Conservation (phyloP, 2,888 invertebrate genomes). For the Tinea trinotella region DNA sequence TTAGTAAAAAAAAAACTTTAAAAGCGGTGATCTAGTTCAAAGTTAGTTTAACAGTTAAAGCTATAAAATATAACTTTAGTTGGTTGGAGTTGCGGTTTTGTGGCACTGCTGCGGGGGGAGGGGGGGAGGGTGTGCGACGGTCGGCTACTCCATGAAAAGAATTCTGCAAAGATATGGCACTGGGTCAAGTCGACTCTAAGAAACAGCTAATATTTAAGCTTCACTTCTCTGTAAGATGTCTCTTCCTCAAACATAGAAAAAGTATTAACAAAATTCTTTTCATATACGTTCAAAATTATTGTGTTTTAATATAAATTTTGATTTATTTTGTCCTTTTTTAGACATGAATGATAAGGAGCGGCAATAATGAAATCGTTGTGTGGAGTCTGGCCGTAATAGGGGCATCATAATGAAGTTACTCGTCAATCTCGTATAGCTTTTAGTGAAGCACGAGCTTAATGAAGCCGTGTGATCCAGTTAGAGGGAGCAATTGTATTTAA, state of each 20-base stretch:
- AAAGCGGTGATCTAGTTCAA: neutral
- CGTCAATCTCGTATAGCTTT: constrained; percentile 7
- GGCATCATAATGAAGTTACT: neutral
- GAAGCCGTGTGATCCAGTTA: constrained; percentile 32
- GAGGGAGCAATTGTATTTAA: constrained; percentile 45
- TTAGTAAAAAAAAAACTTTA: neutral
- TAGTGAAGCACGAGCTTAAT: neutral
- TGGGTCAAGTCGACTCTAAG: too few relatives aligned
- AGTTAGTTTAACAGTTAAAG: neutral
- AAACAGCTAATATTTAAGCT: too few relatives aligned
- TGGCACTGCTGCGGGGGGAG: neutral
- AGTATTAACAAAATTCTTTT: too few relatives aligned
- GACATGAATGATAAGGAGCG: too few relatives aligned
- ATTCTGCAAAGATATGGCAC: too few relatives aligned
- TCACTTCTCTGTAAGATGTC: too few relatives aligned
- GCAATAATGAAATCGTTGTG: neutral
- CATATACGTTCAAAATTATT: too few relatives aligned
- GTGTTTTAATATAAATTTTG: too few relatives aligned
- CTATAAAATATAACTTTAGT: constrained; percentile 5
- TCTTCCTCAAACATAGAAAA: too few relatives aligned
- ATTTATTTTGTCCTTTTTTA: neutral
- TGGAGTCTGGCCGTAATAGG: neutral
- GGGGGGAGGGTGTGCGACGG: neutral
- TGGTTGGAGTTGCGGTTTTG: neutral
- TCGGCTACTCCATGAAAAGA: too few relatives aligned